Evolutionary conservation across 2,888 invertebrate species (phyloP).

Genomic region (Stenoptilia bipunctidactyla): DNA sequence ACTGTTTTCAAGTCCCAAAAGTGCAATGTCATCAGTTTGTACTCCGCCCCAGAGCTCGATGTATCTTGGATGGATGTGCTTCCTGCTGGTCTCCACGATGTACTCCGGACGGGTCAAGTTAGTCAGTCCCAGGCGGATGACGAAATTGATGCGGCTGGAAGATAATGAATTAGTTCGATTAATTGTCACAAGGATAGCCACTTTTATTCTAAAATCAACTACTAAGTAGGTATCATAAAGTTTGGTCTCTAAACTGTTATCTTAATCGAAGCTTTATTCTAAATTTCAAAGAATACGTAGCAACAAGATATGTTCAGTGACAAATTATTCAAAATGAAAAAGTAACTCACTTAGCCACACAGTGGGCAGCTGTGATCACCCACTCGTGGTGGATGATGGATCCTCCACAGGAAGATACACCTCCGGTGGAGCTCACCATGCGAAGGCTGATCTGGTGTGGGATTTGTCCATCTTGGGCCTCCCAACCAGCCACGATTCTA

Average conservation of each 20-base stretch:
- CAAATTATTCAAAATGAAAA: no score
- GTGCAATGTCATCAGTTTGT: conserved; percentile 45
- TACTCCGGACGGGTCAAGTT: conserved; percentile 38
- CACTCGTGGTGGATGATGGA: conserved; percentile 33
- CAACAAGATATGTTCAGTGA: no score
- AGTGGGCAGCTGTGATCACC: conserved; percentile 38
- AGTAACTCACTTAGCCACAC: conserved; percentile 33
- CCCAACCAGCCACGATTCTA: conserved; percentile 34
- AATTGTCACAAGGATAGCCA: no score
- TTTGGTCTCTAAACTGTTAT: no score
- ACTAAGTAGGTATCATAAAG: no score
- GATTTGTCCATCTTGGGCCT: conserved; percentile 30
- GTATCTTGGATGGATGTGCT: conserved; percentile 41
- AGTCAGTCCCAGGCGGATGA: conserved; percentile 41
- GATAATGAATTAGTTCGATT: no score
- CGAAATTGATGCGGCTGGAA: conserved; percentile 39
- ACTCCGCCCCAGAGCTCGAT: conserved; percentile 30
- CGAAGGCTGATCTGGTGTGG: conserved; percentile 34
- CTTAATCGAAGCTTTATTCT: no score
- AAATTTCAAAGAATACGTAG: no score
- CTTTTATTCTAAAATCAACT: no score
- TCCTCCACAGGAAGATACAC: conserved; percentile 32
- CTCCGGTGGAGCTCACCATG: conserved; percentile 24
- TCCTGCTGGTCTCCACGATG: conserved; percentile 29
- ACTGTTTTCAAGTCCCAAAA: conserved; percentile 27